Evolutionary conservation across 2,113 vertebrate species (phyloP), one percentile per base, ranked within the genome.

Genomic region (Ahaetulla prasina): DNA sequence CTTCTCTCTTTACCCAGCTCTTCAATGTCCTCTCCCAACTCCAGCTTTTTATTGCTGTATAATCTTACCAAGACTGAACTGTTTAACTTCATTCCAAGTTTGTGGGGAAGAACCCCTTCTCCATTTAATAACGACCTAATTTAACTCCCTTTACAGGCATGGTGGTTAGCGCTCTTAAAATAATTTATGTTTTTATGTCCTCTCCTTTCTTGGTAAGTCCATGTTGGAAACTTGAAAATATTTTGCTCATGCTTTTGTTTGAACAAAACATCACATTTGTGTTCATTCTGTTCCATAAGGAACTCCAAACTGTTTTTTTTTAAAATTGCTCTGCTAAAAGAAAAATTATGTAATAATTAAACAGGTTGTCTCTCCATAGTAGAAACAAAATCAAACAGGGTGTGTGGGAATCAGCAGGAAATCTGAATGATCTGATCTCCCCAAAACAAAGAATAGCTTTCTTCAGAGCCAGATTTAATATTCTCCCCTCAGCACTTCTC

Each of bases 111-210:
- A 63, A 7, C 30, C 88, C 47, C 39, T 91, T 49, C 55, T 22
- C 57, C 30, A 23, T 94, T 96, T 95, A 96, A 57, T 85, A 63
- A 30, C 53, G 92, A 86, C 1, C 50, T 80, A 95, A 93, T 95
- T 96, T 94, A 93, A 12, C 89, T 43, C 47, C 16, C 49, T 96
- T 96, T 95, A 92, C 95, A 95, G 52, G 1, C 85, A 93, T 22
- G 43, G 23, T 93, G 87, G 2, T 55, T 95, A 94, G 27, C 43
- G 88, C 86, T 95, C 85, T 92, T 22, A 0, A 94, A 93, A 92
- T 90, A 93, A 95, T 89, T 91, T 89, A 52, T 49, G 85, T 92
- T 93, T 8, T 85, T 89, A 35, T 92, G 94, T 89, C 3, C 2
- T 92, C 50, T 89, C 14, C 16, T 95, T 95, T 94, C 20, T 92